Conservation (phyloP, 2,797 vertebrate species). For the Fratercula arctica region DNA sequence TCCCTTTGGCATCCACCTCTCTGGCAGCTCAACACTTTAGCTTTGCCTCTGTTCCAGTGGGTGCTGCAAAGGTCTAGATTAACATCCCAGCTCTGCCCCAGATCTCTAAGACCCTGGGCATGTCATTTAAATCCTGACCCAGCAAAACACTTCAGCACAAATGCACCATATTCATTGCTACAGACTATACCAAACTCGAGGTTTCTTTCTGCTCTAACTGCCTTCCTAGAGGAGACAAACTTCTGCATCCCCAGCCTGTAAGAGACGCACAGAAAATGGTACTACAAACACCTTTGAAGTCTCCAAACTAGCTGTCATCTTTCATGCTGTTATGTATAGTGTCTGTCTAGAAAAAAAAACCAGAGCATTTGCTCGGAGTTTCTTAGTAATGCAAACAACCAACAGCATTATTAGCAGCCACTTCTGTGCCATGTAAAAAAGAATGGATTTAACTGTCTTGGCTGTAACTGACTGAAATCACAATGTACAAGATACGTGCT, state of each 20-base stretch:
- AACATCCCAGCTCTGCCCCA: neutral
- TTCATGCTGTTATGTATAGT: neutral
- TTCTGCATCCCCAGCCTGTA: neutral
- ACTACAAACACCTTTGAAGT: neutral
- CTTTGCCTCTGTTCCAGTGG: neutral
- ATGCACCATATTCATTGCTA: neutral
- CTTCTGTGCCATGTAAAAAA: fast-evolving
- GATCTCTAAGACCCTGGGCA: neutral
- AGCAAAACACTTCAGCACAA: neutral
- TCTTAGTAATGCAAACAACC: neutral
- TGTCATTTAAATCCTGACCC: neutral
- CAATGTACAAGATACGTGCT: neutral
- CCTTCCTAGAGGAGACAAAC: neutral
- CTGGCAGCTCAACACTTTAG: neutral
- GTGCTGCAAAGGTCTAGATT: neutral
- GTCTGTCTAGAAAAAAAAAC: neutral
- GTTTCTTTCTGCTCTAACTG: neutral
- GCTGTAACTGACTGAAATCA: neutral
- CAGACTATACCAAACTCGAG: neutral
- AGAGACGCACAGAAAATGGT: neutral
- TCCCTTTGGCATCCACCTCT: neutral
- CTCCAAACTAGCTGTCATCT: neutral
- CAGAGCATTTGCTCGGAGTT: neutral
- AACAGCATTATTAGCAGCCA: neutral
- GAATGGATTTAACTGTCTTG: neutral